Evolutionary conservation across 2,888 invertebrate genomes (phyloP).

Genomic region (Megalurothrips usitatus): DNA sequence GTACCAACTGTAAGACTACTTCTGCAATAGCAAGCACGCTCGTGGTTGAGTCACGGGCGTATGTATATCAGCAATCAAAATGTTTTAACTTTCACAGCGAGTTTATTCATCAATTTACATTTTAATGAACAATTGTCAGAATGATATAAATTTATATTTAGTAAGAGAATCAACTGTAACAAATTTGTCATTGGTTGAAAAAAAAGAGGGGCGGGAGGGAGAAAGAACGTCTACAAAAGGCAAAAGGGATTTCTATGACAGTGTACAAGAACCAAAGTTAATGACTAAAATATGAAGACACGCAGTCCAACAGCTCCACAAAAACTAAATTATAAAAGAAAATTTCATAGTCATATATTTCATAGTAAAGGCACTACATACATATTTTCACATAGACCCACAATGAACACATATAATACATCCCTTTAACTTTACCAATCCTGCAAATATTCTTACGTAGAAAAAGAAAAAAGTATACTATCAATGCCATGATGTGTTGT

Average conservation of each 20-base stretch:
- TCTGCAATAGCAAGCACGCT: too few relatives aligned
- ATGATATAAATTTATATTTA: background rate
- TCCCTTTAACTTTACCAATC: background rate
- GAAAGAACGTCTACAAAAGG: background rate
- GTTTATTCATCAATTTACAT: background rate
- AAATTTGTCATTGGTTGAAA: background rate
- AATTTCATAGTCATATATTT: background rate
- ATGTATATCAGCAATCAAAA: too few relatives aligned
- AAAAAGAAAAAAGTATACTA: background rate
- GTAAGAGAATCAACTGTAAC: background rate
- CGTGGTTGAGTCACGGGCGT: too few relatives aligned
- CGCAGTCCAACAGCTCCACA: background rate
- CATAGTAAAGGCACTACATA: slow-evolving; percentile 12
- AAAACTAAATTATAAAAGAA: background rate
- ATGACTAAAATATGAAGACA: background rate
- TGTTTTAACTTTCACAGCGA: background rate
- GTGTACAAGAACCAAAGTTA: background rate
- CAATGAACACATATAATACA: slow-evolving; percentile 9
- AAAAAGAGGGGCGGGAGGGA: background rate
- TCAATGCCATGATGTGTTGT: background rate
- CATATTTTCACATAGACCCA: slow-evolving; percentile 8
- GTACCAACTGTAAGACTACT: too few relatives aligned
- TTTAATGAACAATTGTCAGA: background rate
- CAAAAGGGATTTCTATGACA: background rate
- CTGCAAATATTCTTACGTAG: background rate